Evolutionary conservation across 2,888 invertebrate species (phyloP), one percentile per base, ranked within the genome.

Genomic region (Acanthopleura granulata): DNA sequence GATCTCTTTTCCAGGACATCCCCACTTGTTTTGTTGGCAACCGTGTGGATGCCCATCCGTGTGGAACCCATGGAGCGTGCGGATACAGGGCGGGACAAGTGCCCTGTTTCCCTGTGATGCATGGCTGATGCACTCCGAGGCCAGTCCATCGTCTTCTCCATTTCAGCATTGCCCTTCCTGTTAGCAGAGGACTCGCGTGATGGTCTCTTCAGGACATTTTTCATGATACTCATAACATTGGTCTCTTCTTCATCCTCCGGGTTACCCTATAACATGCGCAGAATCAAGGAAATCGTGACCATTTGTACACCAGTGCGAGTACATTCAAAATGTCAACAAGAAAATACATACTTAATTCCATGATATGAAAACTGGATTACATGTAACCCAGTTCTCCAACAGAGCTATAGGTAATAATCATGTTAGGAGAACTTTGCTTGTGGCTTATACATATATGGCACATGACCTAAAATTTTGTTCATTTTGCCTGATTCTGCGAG

Each of bases 1-100:
- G 84, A 75, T 30, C 86, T 81, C 61, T 83, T 88, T 18, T 89
- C 83, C 9, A 90, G 77, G 0, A 89, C 74, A 76, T 90, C 90
- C 69, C 18, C n/a, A 11, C 16, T 71, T 18, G 30, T 49, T 49
- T 40, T 18, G 25, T 6, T 49, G 4, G 71, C 14, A 3, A 16
- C 16, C 18, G 49, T 16, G 16, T 71, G 71, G n/a, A 49, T 16
- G 14, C 18, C 50, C 50, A 6, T n/a, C n/a, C 30, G 1, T 1
- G 22, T 25, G 15, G 71, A 40, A 1, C 22, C 22, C 40, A 25
- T 18, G n/a, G 71, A 71, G 14, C 71, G 71, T 4, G 71, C 71
- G 12, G 71, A 71, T 29, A 49, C 40, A 3, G 71, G 71, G 9
- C 71, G 25, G 14, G 40, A 14, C 49, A 18, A 9, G 40, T 9